Conservation (phyloP, 2,113 vertebrate species). For the Platichthys stellatus region DNA sequence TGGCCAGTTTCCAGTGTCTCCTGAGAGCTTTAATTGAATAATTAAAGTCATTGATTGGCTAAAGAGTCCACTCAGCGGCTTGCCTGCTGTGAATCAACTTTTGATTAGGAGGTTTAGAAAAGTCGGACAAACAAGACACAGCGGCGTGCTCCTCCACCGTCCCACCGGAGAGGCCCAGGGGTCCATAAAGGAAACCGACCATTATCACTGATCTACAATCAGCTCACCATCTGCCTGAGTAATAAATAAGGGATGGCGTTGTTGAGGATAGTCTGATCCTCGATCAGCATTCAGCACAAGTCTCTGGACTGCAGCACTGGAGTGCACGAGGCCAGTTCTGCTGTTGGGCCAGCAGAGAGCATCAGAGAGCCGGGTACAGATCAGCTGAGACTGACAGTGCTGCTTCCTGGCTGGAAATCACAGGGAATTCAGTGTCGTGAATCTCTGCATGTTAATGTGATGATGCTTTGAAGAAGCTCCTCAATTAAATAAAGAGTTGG, state of each 20-base stretch:
- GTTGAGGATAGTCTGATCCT: constrained; percentile 61
- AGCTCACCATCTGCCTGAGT: constrained; percentile 59
- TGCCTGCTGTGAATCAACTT: constrained; percentile 59
- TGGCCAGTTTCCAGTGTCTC: constrained; percentile 55
- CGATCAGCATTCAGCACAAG: constrained; percentile 56
- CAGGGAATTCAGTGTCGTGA: constrained; percentile 14
- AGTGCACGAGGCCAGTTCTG: neutral
- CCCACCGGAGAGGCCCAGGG: constrained; percentile 32
- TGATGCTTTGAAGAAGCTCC: constrained; percentile 16
- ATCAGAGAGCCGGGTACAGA: constrained; percentile 49
- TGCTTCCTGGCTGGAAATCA: constrained; percentile 33
- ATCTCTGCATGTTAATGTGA: constrained; percentile 39
- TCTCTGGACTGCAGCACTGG: constrained; percentile 25
- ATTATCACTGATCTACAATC: constrained; percentile 65
- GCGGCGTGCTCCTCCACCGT: constrained; percentile 41
- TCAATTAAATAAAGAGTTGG: neutral
- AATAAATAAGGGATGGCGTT: constrained; percentile 60
- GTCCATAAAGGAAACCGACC: constrained; percentile 59
- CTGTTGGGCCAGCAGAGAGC: constrained; percentile 72
- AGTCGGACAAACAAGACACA: constrained; percentile 46
- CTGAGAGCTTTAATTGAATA: constrained; percentile 77
- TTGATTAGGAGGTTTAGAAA: constrained; percentile 66
- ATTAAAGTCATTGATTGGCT: constrained; percentile 78
- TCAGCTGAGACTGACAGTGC: neutral
- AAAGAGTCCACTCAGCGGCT: constrained; percentile 75